These are phyloP conservation scores for Aphidoletes aphidimyza DNA, from an alignment of 2,888 invertebrate genomes.

Conservation along the genomic window DNA sequence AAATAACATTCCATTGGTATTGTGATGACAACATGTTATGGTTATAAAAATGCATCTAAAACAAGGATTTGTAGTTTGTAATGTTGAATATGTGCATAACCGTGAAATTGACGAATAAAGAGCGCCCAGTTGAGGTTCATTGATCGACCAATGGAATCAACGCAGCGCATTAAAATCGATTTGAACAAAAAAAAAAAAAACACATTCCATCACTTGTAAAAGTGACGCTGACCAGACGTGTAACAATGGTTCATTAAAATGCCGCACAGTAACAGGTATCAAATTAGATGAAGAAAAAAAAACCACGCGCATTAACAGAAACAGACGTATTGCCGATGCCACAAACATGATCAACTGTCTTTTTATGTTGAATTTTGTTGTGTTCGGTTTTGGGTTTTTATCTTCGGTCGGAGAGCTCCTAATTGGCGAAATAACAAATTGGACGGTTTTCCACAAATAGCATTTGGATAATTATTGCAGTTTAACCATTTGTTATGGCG, in stretches of 20 bases:
- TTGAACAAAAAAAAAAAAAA: not conserved
- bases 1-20: too few relatives aligned
- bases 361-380: not conserved
- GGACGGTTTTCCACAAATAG: not conserved
- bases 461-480: not conserved
- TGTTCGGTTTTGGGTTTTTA: not conserved
- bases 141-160: constrained; percentile 4
- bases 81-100: constrained; percentile 1
- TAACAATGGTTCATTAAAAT: not conserved
- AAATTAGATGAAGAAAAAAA: not conserved
- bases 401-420: not conserved
- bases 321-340: not conserved
- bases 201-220: not conserved
- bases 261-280: not conserved
- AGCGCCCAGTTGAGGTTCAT: not conserved
- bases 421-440: constrained; percentile 3
- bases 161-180: not conserved
- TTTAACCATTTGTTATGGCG: not conserved
- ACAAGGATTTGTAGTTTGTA: not conserved
- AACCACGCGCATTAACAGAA: not conserved
- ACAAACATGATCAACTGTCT: constrained; percentile 24
- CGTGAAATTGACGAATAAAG: constrained; percentile 1
- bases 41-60: not conserved
- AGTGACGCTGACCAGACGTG: not conserved
- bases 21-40: too few relatives aligned